phyloP scores from a whole-genome alignment of 2,113 vertebrate species.

The Rhinoptilus africanus region DNA sequence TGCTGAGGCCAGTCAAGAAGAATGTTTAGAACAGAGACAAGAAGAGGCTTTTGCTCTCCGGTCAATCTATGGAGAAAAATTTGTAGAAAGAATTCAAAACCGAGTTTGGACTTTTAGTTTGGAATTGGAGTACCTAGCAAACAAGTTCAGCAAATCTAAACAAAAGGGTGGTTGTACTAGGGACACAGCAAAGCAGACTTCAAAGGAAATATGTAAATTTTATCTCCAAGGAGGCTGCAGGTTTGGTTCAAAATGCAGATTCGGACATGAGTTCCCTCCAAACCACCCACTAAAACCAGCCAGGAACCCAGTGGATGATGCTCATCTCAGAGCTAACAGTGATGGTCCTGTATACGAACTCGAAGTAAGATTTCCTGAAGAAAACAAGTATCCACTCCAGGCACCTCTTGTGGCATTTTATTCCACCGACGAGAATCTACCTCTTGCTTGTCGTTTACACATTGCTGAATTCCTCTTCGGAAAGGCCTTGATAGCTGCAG shows the following conservation, averaged over 20 bases:
- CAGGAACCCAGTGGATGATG: slow-evolving; percentile 75
- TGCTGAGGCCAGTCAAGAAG: slow-evolving; percentile 67
- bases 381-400: slow-evolving; percentile 89
- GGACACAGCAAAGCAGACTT: not conserved
- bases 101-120: slow-evolving; percentile 88
- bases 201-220: slow-evolving; percentile 83
- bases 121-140: slow-evolving; percentile 75
- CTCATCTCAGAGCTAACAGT: slow-evolving; percentile 63
- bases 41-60: slow-evolving; percentile 89
- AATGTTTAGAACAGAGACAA: slow-evolving; percentile 85
- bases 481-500: slow-evolving; percentile 83
- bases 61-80: slow-evolving; percentile 94
- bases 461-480: slow-evolving; percentile 88
- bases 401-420: slow-evolving; percentile 91
- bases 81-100: slow-evolving; percentile 88
- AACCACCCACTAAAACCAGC: slow-evolving; percentile 63
- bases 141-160: slow-evolving; percentile 51
- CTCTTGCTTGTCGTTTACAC: slow-evolving; percentile 82
- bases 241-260: slow-evolving; percentile 89
- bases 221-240: slow-evolving; percentile 86
- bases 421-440: slow-evolving; percentile 84
- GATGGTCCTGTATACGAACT: slow-evolving; percentile 84
- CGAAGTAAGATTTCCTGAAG: slow-evolving; percentile 88
- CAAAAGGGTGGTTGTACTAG: not conserved
- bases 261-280: slow-evolving; percentile 83